A percentile compares a stretch with the other conserved stretches of the same genome.
These are phyloP conservation scores for Nyleta sp. DNA, from an alignment of 2,888 invertebrate genomes.

Conservation along the genomic window DNA sequence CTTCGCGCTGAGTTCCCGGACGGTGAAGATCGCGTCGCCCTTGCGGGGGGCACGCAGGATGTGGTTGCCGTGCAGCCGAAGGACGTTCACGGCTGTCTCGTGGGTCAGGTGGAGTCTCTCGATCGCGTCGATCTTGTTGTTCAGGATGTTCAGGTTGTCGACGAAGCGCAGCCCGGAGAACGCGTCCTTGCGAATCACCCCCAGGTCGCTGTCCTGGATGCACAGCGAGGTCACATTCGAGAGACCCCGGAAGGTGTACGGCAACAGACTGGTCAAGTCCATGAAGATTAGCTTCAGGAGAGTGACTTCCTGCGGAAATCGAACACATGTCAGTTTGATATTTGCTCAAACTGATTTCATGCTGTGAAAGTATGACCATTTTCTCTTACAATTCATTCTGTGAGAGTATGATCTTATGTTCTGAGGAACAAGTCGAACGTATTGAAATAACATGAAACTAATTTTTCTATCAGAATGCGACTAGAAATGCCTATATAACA, in stretches of 20 bases:
- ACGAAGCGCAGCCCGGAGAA: constrained; percentile 90
- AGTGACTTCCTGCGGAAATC: constrained; percentile 85
- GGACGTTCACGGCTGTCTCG: constrained; percentile 88
- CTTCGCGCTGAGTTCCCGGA: constrained; percentile 88
- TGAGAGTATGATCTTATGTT: no score
- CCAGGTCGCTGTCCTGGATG: constrained; percentile 92
- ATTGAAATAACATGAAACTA: no score
- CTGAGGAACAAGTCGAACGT: no score
- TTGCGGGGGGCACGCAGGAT: constrained; percentile 89
- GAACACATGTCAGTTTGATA: no score
- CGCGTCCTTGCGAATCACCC: constrained; percentile 88
- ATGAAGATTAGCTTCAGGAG: constrained; percentile 92
- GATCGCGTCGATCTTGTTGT: constrained; percentile 93
- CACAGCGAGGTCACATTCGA: constrained; percentile 89
- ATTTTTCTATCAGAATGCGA: no score
- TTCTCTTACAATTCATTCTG: no score
- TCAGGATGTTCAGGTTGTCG: constrained; percentile 89
- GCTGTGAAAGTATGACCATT: no score
- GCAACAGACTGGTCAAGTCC: constrained; percentile 89
- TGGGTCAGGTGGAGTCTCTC: constrained; percentile 89
- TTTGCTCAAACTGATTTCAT: no score
- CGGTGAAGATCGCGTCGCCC: constrained; percentile 88
- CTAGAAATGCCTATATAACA: no score
- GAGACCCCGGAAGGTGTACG: constrained; percentile 90
- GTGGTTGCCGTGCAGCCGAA: constrained; percentile 92